Evolutionary conservation across 2,888 invertebrate genomes (phyloP).

Genomic region (Euclidia mi): DNA sequence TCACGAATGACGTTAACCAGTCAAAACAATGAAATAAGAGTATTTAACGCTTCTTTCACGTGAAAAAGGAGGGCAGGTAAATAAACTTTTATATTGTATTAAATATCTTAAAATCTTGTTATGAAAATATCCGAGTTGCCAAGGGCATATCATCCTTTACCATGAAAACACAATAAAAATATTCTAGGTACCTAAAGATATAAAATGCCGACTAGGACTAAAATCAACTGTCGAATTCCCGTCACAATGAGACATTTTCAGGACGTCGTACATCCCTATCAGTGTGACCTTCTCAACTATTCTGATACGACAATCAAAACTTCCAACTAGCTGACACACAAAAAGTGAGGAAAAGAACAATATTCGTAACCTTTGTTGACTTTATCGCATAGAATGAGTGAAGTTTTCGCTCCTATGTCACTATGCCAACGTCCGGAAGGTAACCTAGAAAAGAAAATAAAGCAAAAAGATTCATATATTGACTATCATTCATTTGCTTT

Average conservation of each 20-base stretch:
- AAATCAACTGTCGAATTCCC: neutral
- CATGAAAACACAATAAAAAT: too few relatives aligned
- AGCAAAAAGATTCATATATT: slow-evolving; percentile 23
- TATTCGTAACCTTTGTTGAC: slow-evolving; percentile 30
- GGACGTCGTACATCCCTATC: neutral
- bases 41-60: too few relatives aligned
- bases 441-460: slow-evolving; percentile 24
- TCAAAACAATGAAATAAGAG: too few relatives aligned
- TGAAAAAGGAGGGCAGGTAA: too few relatives aligned
- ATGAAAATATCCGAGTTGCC: too few relatives aligned
- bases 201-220: neutral
- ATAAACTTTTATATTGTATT: too few relatives aligned
- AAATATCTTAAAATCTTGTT: too few relatives aligned
- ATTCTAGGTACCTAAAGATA: too few relatives aligned
- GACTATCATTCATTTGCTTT: slow-evolving; percentile 7
- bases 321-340: neutral
- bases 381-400: slow-evolving; percentile 33
- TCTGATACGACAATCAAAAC: slow-evolving; percentile 1
- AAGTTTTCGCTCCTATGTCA: slow-evolving; percentile 30
- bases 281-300: neutral
- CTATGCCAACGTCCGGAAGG: slow-evolving; percentile 24
- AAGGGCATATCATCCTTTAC: too few relatives aligned
- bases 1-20: too few relatives aligned
- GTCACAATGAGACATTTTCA: neutral
- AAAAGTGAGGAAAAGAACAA: slow-evolving; percentile 1